Evolutionary conservation across 2,797 vertebrate species (phyloP).

Genomic region (Trichosurus vulpecula): DNA sequence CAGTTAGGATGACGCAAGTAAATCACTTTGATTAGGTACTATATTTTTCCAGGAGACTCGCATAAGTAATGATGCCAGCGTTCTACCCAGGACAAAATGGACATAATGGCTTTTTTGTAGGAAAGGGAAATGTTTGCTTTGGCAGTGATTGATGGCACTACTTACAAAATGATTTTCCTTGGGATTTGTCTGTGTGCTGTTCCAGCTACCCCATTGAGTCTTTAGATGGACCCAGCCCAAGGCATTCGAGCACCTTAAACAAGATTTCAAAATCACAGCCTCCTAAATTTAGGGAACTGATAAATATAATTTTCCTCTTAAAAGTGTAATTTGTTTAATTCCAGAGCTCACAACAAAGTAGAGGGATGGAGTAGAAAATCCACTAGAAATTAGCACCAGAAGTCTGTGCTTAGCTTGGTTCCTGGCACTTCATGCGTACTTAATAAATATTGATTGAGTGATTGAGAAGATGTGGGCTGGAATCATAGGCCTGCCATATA

Average conservation of each 20-base stretch:
- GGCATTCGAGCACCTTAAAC: neutral
- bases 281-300: neutral
- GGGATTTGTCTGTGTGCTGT: conserved; percentile 64
- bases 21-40: conserved; percentile 86
- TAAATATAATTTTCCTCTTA: neutral
- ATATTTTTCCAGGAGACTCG: conserved; percentile 71
- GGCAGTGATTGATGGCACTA: conserved; percentile 69
- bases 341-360: neutral
- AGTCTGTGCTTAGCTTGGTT: neutral
- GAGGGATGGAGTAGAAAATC: neutral
- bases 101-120: conserved; percentile 77
- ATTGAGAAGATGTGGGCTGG: neutral
- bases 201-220: neutral
- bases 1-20: conserved; percentile 82
- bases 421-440: neutral
- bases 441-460: neutral
- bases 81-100: conserved; percentile 83
- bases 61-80: conserved; percentile 82
- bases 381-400: neutral
- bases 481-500: neutral
- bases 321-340: neutral
- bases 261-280: neutral
- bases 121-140: conserved; percentile 72
- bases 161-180: conserved; percentile 73
- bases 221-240: neutral